Percentiles rank a stretch among this genome's conserved stretches.
Evolutionary conservation across 2,888 invertebrate species (phyloP).

Genomic region (Sialis lutaria): DNA sequence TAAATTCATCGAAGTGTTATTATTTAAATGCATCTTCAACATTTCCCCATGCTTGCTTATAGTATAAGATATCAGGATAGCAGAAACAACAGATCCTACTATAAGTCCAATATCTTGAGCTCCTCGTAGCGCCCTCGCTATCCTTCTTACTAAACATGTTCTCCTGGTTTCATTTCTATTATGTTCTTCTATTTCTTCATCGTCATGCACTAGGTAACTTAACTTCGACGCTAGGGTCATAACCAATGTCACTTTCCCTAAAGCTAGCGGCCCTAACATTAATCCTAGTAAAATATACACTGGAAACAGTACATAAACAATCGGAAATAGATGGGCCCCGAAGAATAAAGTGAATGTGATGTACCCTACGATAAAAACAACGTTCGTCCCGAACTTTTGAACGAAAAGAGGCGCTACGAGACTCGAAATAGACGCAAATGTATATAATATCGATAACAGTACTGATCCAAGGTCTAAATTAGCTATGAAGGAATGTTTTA

Average conservation of each 20-base stretch:
- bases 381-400: slow-evolving; percentile 31
- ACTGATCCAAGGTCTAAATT: slow-evolving; percentile 31
- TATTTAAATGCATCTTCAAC: background rate
- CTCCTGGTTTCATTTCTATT: slow-evolving; percentile 13
- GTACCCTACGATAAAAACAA: slow-evolving; percentile 30
- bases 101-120: slow-evolving; percentile 39
- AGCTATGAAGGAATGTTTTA: slow-evolving; percentile 7
- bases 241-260: slow-evolving; percentile 22
- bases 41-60: slow-evolving; percentile 3
- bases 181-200: slow-evolving; percentile 23
- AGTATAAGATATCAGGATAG: slow-evolving; percentile 26
- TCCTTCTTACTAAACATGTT: slow-evolving; percentile 26
- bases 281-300: slow-evolving; percentile 37
- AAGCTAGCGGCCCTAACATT: slow-evolving; percentile 26
- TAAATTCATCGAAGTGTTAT: background rate
- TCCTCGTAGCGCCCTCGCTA: slow-evolving; percentile 34
- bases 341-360: slow-evolving; percentile 38
- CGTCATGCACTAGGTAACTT: slow-evolving; percentile 24
- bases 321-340: slow-evolving; percentile 38
- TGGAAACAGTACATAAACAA: slow-evolving; percentile 32
- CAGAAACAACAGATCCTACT: slow-evolving; percentile 32
- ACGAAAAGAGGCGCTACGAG: slow-evolving; percentile 32
- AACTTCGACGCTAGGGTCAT: slow-evolving; percentile 27
- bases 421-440: slow-evolving; percentile 38
- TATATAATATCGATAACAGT: slow-evolving; percentile 41